A percentile compares a stretch with the other conserved stretches of the same genome.
phyloP scores from a whole-genome alignment of 30 jellyfish, hydroid and myxozoan genomes.

The Turritopsis rubra region DNA sequence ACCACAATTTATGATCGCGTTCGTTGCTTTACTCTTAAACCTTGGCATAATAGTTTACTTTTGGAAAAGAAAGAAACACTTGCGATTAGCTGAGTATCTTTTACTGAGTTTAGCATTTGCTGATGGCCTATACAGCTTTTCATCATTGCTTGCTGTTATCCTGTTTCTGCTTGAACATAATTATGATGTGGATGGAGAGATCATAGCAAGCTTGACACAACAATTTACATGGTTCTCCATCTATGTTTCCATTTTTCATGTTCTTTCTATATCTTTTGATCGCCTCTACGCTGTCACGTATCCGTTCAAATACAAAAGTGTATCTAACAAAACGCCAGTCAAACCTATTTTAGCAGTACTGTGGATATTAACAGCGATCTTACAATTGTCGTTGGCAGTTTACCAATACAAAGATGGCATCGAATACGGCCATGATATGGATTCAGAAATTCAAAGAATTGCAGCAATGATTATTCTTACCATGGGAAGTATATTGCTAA shows the following conservation, averaged over 20 bases:
- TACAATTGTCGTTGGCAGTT: neutral
- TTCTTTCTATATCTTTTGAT: neutral
- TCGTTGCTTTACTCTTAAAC: neutral
- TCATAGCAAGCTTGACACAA: neutral
- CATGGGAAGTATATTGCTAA: neutral
- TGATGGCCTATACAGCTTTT: neutral
- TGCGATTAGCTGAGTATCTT: neutral
- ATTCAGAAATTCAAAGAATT: slow-evolving; percentile 3
- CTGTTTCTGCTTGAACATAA: neutral
- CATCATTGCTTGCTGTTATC: neutral
- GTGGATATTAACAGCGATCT: neutral
- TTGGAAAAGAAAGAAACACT: neutral
- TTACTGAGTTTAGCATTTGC: neutral
- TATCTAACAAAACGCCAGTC: neutral
- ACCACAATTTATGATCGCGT: neutral
- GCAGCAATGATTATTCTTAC: neutral
- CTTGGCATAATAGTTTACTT: neutral
- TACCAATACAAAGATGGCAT: neutral
- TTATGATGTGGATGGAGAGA: neutral
- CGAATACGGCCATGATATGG: slow-evolving; percentile 1
- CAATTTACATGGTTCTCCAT: neutral
- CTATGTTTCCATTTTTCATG: neutral
- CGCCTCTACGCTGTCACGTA: slow-evolving; percentile 1
- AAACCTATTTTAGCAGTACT: neutral
- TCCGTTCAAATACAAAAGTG: neutral